Conservation (phyloP, 2,888 invertebrate species). For the Acrocyrtus sp. region DNA sequence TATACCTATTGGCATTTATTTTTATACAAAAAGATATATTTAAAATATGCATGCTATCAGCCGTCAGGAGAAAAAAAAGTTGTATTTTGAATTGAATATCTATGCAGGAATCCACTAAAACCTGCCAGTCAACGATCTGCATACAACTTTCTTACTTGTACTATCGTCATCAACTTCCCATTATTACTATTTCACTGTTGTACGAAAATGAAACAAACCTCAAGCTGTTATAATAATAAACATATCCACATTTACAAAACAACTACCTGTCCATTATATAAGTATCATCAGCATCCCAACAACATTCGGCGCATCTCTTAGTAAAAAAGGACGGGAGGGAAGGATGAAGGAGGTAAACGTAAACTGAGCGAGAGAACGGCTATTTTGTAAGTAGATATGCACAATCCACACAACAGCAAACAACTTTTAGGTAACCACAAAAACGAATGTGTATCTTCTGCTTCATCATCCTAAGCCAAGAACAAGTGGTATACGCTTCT, state of each 20-base stretch:
- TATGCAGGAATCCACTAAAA: no score
- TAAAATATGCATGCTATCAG: background rate
- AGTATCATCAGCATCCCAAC: no score
- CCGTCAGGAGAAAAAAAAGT: background rate
- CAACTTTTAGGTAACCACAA: conserved; percentile 29
- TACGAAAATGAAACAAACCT: conserved; percentile 40
- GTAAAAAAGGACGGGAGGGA: no score
- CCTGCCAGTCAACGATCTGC: conserved; percentile 39
- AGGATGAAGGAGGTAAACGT: no score
- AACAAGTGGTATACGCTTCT: background rate
- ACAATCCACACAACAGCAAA: no score
- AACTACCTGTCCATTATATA: conserved; percentile 34
- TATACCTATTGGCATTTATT: no score
- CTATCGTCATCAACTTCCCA: conserved; percentile 44
- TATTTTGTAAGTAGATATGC: no score
- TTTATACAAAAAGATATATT: background rate
- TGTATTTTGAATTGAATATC: background rate
- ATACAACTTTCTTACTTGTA: conserved; percentile 24
- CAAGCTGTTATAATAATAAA: conserved; percentile 50
- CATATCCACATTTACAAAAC: conserved; percentile 48
- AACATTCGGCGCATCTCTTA: no score
- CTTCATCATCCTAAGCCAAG: background rate
- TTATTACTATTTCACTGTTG: conserved; percentile 38
- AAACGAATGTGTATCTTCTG: conserved; percentile 15
- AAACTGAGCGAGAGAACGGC: no score